A percentile compares a stretch with the other conserved stretches of the same genome.
phyloP scores from a whole-genome alignment of 2,888 invertebrate species.

The Drosophila kanekoi region DNA sequence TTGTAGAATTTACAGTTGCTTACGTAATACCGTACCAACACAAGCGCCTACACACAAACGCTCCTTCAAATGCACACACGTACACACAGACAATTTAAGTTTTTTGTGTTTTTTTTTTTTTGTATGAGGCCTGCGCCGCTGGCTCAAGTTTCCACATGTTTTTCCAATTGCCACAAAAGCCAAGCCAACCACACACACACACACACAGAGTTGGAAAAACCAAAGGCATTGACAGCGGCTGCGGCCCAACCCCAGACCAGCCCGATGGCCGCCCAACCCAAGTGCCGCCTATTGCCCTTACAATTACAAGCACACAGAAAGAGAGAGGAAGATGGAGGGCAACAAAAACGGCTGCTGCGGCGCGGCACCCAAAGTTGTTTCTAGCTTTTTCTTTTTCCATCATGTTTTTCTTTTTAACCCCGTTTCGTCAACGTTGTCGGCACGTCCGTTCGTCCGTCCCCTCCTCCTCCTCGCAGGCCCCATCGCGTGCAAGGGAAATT shows the following conservation, averaged over 20 bases:
- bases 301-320: constrained; percentile 51
- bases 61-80: constrained; percentile 59
- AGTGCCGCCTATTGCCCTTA: constrained; percentile 74
- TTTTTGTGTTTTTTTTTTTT: constrained; percentile 24
- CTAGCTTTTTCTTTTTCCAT: constrained; percentile 76
- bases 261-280: constrained; percentile 69
- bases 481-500: constrained; percentile 77
- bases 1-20: constrained; percentile 78
- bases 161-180: constrained; percentile 65
- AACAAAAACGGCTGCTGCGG: constrained; percentile 56
- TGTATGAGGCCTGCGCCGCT: constrained; percentile 68
- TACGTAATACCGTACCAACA: constrained; percentile 69
- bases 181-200: constrained; percentile 39
- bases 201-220: constrained; percentile 54
- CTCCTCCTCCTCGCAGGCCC: constrained; percentile 19
- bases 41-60: constrained; percentile 56
- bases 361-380: constrained; percentile 71
- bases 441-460: constrained; percentile 53
- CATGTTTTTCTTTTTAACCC: constrained; percentile 80
- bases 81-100: constrained; percentile 41
- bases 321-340: constrained; percentile 10
- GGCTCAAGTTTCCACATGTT: constrained; percentile 78
- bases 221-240: constrained; percentile 49
- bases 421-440: constrained; percentile 73
- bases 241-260: constrained; percentile 49